Evolutionary conservation across 2,113 vertebrate species (phyloP), one percentile per base, ranked within the genome.

Genomic region (Syngnathus typhle): DNA sequence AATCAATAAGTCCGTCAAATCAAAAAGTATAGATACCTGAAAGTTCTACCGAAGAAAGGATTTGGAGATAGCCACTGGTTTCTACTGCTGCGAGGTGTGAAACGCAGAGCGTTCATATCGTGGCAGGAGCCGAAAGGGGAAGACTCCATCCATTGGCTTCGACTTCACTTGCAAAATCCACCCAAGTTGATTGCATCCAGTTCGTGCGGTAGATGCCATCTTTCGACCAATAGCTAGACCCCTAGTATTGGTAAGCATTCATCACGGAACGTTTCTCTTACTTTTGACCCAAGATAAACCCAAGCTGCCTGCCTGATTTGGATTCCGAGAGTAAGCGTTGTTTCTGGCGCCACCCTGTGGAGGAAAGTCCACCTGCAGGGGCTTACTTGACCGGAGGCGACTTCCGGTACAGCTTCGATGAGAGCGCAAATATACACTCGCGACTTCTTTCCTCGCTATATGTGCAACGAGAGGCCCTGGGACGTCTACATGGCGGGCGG

Each of bases 401-500:
- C 59, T 41, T 41, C 23, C 59, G 21, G 59, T 60, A n/a, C 12
- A 16, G 7, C 39, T 23, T 27, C 41, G 8, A 27, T 11, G 27
- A 61, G 19, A 44, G 3, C 41, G 39, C 36, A 60, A 60, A 38
- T 9, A 36, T 3, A 19, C 9, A 16, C 32, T 36, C 38, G 3
- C 16, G 9, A 3, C 16, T 52, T 52, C 21, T 1, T 21, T 52
- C 1, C n/a, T 21, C 19, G n/a, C 1, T 36, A 18, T 15, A 32
- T 6, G 16, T 13, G 19, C 36, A 41, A 19, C 32, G 7, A 9
- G 16, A 38, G 36, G 36, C 58, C 36, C 16, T 1, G 37, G 16
- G 19, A 60, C 59, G 59, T 60, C 11, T 21, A 6, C 2, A 39
- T 62, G 60, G 41, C 60, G 60, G 60, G 41, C 60, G 60, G 41